Percentiles rank a stretch among this genome's conserved stretches.
Conservation (phyloP, 1,140 invertebrate species). For the Caenorhabditis elegans region DNA sequence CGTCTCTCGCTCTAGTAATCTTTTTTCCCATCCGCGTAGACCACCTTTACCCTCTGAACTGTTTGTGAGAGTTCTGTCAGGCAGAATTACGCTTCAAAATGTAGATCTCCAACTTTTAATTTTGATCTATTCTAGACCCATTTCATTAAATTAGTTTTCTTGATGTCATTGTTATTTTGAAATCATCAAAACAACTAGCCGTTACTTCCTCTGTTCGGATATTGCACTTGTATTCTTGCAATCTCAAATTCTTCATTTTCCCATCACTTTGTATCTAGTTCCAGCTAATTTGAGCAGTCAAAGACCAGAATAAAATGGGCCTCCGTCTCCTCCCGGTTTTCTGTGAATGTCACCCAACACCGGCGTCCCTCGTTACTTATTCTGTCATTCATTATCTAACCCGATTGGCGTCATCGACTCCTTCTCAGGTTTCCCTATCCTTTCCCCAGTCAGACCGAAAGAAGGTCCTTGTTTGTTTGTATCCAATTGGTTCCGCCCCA, state of each 20-base stretch:
- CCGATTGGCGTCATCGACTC: conserved; percentile 25
- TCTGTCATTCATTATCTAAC: conserved; percentile 27
- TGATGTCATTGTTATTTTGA: too few species aligned
- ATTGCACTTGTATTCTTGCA: too few species aligned
- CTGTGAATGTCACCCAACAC: conserved; percentile 10
- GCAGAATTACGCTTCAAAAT: too few species aligned
- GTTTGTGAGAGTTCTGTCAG: not conserved
- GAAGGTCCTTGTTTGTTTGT: not conserved
- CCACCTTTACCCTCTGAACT: not conserved
- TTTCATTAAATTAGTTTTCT: too few species aligned
- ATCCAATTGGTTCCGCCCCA: not conserved
- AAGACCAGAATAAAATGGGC: not conserved
- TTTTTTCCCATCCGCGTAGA: not conserved
- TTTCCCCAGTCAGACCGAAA: not conserved
- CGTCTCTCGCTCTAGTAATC: not conserved
- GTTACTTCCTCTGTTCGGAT: too few species aligned
- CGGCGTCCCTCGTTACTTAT: conserved; percentile 25
- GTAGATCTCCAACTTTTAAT: too few species aligned
- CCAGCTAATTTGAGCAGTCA: not conserved
- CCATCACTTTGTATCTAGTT: not conserved
- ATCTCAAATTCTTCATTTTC: not conserved
- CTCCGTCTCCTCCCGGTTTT: not conserved
- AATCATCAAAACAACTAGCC: too few species aligned
- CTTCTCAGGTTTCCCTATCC: conserved; percentile 1
- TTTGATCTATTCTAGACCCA: too few species aligned